A percentile compares a stretch with the other conserved stretches of the same genome.
Conservation (phyloP, 2,113 vertebrate genomes). For the Oryzias celebensis region DNA sequence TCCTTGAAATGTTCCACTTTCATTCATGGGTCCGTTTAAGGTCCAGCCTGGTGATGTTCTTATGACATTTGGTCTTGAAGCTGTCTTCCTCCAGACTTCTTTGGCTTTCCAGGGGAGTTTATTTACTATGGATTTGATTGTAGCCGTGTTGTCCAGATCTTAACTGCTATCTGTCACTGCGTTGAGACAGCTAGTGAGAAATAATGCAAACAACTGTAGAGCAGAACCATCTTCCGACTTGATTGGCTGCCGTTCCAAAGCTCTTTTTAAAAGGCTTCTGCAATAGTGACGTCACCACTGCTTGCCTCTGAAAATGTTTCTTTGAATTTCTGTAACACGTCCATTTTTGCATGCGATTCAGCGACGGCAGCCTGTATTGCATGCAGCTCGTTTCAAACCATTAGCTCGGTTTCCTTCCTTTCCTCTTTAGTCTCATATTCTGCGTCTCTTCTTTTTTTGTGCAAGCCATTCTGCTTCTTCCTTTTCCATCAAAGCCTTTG, state of each 20-base stretch:
- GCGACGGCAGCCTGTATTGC: conserved; percentile 30
- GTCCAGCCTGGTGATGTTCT: conserved; percentile 39
- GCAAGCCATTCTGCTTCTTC: conserved; percentile 12
- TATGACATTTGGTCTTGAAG: conserved; percentile 18
- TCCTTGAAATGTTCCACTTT: neutral
- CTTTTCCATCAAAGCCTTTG: conserved; percentile 20
- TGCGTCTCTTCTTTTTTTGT: neutral
- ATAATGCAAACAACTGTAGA: neutral
- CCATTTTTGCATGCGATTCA: conserved; percentile 36
- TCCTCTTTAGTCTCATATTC: conserved; percentile 34
- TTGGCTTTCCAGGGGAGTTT: conserved; percentile 20
- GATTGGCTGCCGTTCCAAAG: conserved; percentile 19
- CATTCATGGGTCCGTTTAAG: conserved; percentile 36
- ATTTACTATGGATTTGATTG: conserved; percentile 23
- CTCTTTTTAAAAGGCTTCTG: conserved; percentile 29
- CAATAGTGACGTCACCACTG: conserved; percentile 11
- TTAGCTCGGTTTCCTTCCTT: conserved; percentile 24
- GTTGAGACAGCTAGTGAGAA: conserved; percentile 1
- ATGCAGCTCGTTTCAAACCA: conserved; percentile 27
- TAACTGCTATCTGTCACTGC: conserved; percentile 18
- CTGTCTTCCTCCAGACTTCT: conserved; percentile 29
- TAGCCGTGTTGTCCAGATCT: conserved; percentile 37
- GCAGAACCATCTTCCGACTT: conserved; percentile 10
- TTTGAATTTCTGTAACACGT: neutral
- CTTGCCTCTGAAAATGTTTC: too few relatives aligned